Conservation (phyloP, 1,140 invertebrate genomes). For the Cherax quadricarinatus region DNA sequence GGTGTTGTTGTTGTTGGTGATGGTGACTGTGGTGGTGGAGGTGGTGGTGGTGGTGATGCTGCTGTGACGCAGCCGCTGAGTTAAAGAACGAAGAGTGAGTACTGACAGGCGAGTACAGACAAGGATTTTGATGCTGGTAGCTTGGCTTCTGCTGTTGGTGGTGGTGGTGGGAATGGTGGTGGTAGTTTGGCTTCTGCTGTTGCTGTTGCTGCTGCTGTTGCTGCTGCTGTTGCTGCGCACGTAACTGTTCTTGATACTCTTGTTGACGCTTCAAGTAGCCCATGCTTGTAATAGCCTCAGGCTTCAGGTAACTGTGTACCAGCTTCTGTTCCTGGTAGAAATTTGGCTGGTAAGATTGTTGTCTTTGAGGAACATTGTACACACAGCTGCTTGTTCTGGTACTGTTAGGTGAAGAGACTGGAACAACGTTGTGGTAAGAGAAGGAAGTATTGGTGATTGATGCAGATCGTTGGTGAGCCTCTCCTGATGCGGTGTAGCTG, state of each 20-base stretch:
- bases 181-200: constrained; percentile 22
- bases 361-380: constrained; percentile 34
- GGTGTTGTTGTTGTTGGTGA: constrained; percentile 75
- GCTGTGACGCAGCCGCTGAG: not conserved
- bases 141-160: constrained; percentile 18
- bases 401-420: constrained; percentile 1
- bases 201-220: constrained; percentile 27
- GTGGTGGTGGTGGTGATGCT: constrained; percentile 51
- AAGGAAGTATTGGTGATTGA: constrained; percentile 10
- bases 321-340: constrained; percentile 57
- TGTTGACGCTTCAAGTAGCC: constrained; percentile 24
- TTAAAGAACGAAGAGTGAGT: constrained; percentile 11
- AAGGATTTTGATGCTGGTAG: constrained; percentile 35
- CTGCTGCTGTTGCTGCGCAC: constrained; percentile 15
- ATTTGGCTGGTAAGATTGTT: constrained; percentile 9
- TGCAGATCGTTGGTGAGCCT: constrained; percentile 29
- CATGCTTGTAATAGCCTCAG: not conserved
- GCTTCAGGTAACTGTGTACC: constrained; percentile 34
- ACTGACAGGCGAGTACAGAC: constrained; percentile 71
- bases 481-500: constrained; percentile 24
- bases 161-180: not conserved
- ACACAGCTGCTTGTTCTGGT: constrained; percentile 32
- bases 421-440: constrained; percentile 45
- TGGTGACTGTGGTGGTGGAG: constrained; percentile 26
- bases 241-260: constrained; percentile 30